Percentiles rank a stretch among this genome's conserved stretches.
phyloP scores from a whole-genome alignment of 2,797 vertebrate genomes.

The Notolabrus celidotus region DNA sequence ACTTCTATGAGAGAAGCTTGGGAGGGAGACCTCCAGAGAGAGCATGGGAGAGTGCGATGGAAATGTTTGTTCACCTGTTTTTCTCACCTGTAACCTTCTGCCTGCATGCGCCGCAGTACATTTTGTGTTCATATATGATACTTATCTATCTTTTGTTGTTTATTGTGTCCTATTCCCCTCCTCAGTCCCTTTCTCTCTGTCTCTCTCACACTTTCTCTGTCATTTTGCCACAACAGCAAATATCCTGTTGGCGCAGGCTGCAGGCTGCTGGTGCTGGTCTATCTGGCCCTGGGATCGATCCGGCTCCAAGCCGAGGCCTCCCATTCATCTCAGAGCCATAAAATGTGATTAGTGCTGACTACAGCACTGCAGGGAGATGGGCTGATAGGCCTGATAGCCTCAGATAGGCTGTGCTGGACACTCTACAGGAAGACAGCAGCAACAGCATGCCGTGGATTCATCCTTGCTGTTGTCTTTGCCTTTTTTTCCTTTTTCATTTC shows the following conservation, averaged over 20 bases:
- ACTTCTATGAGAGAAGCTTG: constrained; percentile 79
- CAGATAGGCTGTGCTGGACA: constrained; percentile 81
- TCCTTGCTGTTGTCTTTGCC: constrained; percentile 44
- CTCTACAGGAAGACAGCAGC: constrained; percentile 85
- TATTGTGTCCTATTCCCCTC: constrained; percentile 48
- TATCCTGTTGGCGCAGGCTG: constrained; percentile 93
- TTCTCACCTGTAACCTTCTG: constrained; percentile 58
- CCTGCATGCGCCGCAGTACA: constrained; percentile 31
- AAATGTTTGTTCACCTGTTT: constrained; percentile 69
- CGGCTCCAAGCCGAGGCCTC: constrained; percentile 90
- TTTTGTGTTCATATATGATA: constrained; percentile 46
- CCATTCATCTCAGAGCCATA: constrained; percentile 93
- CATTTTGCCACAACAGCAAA: constrained; percentile 93
- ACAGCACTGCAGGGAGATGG: constrained; percentile 90
- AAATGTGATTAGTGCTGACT: constrained; percentile 95
- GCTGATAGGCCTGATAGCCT: constrained; percentile 86
- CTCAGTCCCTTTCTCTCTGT: constrained; percentile 48
- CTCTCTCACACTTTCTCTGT: constrained; percentile 67
- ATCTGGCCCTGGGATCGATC: constrained; percentile 93
- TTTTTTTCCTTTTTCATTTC: constrained; percentile 45
- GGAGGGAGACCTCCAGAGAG: constrained; percentile 53
- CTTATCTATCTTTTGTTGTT: constrained; percentile 51
- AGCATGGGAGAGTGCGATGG: constrained; percentile 46
- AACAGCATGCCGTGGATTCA: constrained; percentile 79
- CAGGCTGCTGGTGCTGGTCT: constrained; percentile 78